Conservation (phyloP, 2,113 vertebrate genomes). For the Agapornis roseicollis region DNA sequence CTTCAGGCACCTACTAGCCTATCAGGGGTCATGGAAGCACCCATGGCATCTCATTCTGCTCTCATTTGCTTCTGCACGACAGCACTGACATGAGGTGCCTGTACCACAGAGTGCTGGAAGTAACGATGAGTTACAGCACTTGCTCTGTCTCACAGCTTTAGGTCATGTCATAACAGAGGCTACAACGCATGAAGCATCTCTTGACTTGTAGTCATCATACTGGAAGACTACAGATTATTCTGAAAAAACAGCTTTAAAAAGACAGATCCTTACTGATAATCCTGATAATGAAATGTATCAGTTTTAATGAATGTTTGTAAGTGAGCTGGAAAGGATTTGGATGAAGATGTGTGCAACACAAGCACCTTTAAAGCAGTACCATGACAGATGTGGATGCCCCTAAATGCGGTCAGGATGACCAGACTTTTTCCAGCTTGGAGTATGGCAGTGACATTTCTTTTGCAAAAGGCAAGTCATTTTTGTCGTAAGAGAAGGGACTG, state of each 20-base stretch:
- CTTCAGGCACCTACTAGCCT: background rate
- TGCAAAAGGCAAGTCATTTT: background rate
- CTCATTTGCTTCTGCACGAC: accelerated
- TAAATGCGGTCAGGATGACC: background rate
- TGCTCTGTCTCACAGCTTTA: background rate
- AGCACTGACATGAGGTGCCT: background rate
- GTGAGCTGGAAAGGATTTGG: background rate
- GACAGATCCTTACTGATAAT: background rate
- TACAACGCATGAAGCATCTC: background rate
- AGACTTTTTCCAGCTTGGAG: background rate
- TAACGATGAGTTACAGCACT: background rate
- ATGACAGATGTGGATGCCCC: background rate
- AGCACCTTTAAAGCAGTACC: background rate
- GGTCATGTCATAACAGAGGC: background rate
- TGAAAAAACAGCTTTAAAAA: slow-evolving; percentile 9
- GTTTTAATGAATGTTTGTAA: background rate
- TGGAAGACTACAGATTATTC: slow-evolving; percentile 21
- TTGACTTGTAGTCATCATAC: background rate
- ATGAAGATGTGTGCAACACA: background rate
- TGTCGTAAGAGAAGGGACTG: background rate
- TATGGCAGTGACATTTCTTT: background rate
- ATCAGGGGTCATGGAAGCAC: background rate
- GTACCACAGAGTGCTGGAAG: background rate
- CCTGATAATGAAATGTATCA: background rate
- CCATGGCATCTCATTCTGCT: background rate